Evolutionary conservation across 2,797 vertebrate genomes (phyloP).

Genomic region (Hipposideros larvatus): DNA sequence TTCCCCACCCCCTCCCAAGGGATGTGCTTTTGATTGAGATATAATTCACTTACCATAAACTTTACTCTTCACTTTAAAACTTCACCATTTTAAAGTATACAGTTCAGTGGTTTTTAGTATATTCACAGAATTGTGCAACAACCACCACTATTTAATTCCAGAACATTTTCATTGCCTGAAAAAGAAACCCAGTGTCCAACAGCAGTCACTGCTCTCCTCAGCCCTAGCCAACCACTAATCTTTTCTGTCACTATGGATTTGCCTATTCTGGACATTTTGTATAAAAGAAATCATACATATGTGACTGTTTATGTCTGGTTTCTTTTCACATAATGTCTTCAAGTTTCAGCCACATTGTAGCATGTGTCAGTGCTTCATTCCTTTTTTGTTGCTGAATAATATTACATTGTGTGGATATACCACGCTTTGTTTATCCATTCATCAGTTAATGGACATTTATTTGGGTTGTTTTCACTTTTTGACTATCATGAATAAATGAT

Average conservation of each 20-base stretch:
- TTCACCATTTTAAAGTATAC: background rate
- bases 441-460: background rate
- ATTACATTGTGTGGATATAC: background rate
- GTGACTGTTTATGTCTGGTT: background rate
- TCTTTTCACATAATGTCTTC: background rate
- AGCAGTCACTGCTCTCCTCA: background rate
- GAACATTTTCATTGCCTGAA: background rate
- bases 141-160: background rate
- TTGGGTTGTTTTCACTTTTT: background rate
- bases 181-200: background rate
- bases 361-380: background rate
- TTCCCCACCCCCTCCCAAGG: too few species aligned
- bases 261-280: background rate
- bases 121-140: background rate
- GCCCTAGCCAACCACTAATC: background rate
- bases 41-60: background rate
- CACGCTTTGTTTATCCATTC: background rate
- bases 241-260: background rate
- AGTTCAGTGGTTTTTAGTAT: background rate
- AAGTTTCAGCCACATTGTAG: background rate
- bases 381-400: background rate
- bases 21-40: background rate
- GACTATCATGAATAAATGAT: background rate
- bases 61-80: background rate
- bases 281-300: background rate